phyloP scores from a whole-genome alignment of 2,888 invertebrate species.

The Synanthedon formicaeformis region DNA sequence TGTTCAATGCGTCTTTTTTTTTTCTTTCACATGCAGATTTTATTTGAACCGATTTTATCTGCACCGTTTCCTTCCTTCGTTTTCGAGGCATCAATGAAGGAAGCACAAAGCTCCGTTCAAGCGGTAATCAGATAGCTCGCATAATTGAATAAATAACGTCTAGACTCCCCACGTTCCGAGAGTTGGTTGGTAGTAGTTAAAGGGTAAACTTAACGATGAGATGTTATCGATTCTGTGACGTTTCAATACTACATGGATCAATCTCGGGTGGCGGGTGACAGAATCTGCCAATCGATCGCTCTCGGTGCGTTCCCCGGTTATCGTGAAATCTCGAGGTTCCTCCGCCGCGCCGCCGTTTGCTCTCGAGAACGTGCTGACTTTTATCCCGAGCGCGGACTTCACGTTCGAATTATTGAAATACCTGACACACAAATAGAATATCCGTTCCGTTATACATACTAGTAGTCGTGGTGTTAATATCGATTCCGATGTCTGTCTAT shows the following conservation, averaged over 20 bases:
- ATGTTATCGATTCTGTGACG: slow-evolving; percentile 57
- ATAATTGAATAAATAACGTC: slow-evolving; percentile 63
- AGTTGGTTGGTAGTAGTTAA: slow-evolving; percentile 18
- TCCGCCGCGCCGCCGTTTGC: slow-evolving; percentile 7
- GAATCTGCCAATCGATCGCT: slow-evolving; percentile 37
- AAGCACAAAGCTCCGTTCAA: background rate
- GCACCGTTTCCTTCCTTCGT: background rate
- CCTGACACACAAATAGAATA: background rate
- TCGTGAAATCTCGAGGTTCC: slow-evolving; percentile 29
- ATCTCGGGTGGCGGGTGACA: slow-evolving; percentile 24
- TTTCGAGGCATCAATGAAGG: background rate
- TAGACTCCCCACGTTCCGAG: slow-evolving; percentile 28
- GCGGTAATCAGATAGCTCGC: slow-evolving; percentile 51
- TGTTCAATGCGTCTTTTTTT: background rate
- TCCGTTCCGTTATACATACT: too few relatives aligned
- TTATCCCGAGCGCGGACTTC: background rate
- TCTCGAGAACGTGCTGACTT: slow-evolving; percentile 5
- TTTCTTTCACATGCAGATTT: background rate
- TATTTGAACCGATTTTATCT: background rate
- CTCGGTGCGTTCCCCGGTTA: slow-evolving; percentile 15
- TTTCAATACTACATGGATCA: slow-evolving; percentile 65
- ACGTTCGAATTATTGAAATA: background rate
- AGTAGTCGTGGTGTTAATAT: too few relatives aligned
- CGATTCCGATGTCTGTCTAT: too few relatives aligned
- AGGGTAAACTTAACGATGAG: slow-evolving; percentile 52